A percentile compares a stretch with the other conserved stretches of the same genome.
phyloP scores from a whole-genome alignment of 2,113 vertebrate genomes.

The Hydropotes inermis region DNA sequence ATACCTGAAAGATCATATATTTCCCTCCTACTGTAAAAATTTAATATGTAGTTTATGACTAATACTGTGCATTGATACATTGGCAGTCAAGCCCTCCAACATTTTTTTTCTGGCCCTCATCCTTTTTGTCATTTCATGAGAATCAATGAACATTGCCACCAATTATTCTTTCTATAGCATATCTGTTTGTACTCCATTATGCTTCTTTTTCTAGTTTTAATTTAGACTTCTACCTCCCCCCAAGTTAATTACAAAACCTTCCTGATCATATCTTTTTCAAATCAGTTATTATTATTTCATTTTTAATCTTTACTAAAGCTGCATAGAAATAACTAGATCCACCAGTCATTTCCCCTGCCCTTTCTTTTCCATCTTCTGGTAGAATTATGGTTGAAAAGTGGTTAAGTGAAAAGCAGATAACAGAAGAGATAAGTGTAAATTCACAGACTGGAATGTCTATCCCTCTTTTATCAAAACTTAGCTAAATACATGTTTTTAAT shows the following conservation, averaged over 20 bases:
- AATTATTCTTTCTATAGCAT: not conserved
- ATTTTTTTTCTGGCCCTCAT: not conserved
- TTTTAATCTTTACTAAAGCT: not conserved
- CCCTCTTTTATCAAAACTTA: conserved; percentile 17
- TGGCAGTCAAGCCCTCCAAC: not conserved
- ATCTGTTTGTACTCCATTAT: conserved; percentile 24
- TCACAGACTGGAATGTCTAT: not conserved
- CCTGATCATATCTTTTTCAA: conserved; percentile 8
- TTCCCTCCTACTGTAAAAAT: conserved; percentile 14
- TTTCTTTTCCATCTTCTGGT: not conserved
- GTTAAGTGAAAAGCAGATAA: conserved; percentile 13
- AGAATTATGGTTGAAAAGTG: conserved; percentile 35
- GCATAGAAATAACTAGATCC: not conserved
- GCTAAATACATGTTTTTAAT: conserved; percentile 45
- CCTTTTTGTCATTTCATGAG: not conserved
- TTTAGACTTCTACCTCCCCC: not conserved
- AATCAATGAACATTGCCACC: not conserved
- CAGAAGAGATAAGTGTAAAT: not conserved
- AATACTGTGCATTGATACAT: not conserved
- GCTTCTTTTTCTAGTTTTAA: conserved; percentile 42
- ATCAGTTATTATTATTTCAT: conserved; percentile 27
- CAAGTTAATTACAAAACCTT: conserved; percentile 7
- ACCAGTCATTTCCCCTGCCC: not conserved
- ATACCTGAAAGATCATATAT: not conserved
- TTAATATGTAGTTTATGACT: not conserved